phyloP scores from a whole-genome alignment of 2,888 invertebrate genomes.

The Cordylochernes scorpioides region DNA sequence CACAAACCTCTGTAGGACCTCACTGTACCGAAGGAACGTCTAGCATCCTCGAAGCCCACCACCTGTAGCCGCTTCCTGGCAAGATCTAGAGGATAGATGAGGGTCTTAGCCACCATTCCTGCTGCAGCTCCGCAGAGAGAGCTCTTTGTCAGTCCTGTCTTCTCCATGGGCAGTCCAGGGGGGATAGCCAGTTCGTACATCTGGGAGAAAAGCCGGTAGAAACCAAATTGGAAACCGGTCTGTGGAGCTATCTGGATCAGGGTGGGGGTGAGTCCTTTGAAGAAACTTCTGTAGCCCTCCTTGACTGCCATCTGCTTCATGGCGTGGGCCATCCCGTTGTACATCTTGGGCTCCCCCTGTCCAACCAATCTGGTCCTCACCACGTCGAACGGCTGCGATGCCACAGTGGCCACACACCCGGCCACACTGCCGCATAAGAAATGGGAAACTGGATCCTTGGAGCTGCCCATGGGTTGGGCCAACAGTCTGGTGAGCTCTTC shows the following conservation, averaged over 20 bases:
- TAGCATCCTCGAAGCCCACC: conserved; percentile 44
- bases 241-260: conserved; percentile 64
- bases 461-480: too few species aligned
- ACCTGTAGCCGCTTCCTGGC: conserved; percentile 65
- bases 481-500: conserved; percentile 25
- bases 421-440: conserved; percentile 59
- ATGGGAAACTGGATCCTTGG: conserved; percentile 30
- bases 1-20: conserved; percentile 10
- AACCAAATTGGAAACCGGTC: conserved; percentile 67
- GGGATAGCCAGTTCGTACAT: too few species aligned
- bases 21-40: conserved; percentile 36
- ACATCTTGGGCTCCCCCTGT: conserved; percentile 37
- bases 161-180: too few species aligned
- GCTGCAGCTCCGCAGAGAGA: conserved; percentile 47
- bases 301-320: conserved; percentile 24
- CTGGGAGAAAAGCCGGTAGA: conserved; percentile 48
- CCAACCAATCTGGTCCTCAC: conserved; percentile 74
- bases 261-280: conserved; percentile 55
- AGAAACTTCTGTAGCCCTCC: conserved; percentile 32
- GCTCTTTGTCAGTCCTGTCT: too few species aligned
- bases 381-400: conserved; percentile 76
- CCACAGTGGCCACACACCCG: conserved; percentile 45
- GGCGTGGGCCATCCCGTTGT: conserved; percentile 34
- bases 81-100: conserved; percentile 68
- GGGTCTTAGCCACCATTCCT: conserved; percentile 48